Conservation (phyloP, 1,140 invertebrate species). For the Coboldia fuscipes region DNA sequence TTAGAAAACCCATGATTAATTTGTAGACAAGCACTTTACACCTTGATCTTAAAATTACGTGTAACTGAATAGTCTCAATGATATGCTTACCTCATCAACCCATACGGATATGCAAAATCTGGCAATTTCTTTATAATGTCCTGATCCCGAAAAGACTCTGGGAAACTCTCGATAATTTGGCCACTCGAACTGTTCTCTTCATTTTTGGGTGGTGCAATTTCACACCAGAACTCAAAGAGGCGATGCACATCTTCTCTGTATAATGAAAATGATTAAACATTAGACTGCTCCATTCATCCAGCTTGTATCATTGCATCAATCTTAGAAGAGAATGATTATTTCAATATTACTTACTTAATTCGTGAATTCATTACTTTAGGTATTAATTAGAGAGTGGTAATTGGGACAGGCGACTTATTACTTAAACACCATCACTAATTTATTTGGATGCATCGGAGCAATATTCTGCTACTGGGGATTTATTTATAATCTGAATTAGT, state of each 20-base stretch:
- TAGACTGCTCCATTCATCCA: background rate
- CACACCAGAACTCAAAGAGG: conserved; percentile 66
- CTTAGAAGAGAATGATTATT: background rate
- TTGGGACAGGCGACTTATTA: no score
- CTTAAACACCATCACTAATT: no score
- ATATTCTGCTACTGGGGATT: no score
- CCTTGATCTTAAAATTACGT: no score
- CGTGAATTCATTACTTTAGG: conserved; percentile 3
- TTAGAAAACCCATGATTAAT: no score
- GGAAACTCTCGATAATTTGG: conserved; percentile 53
- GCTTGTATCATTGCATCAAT: background rate
- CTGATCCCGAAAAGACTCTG: conserved; percentile 40
- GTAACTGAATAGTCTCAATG: no score
- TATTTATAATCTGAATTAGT: no score
- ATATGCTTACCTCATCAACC: conserved; percentile 52
- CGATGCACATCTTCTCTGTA: conserved; percentile 57
- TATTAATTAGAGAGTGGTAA: no score
- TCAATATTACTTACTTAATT: background rate
- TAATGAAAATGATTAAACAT: background rate
- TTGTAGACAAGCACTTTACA: no score
- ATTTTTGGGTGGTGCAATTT: conserved; percentile 36
- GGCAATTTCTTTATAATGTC: conserved; percentile 56
- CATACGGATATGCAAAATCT: conserved; percentile 66
- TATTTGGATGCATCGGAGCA: no score
- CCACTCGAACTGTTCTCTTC: conserved; percentile 27